Evolutionary conservation across 2,113 vertebrate genomes (phyloP).

Genomic region (Chaetodon auriga): DNA sequence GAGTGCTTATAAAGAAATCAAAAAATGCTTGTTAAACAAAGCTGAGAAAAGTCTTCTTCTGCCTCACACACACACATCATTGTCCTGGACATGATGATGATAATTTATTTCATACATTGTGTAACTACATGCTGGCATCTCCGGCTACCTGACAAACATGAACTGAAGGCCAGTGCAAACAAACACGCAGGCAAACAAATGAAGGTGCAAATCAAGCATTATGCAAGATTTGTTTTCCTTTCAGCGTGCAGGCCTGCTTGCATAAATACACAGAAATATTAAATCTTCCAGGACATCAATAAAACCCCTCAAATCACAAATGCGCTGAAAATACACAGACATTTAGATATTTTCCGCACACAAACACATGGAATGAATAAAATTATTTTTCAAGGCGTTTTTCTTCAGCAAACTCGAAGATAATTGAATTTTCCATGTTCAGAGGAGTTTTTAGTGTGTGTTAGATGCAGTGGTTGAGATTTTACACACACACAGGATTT

Average conservation of each 20-base stretch:
- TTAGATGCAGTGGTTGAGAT: neutral
- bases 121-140: slow-evolving; percentile 36
- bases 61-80: neutral
- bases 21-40: neutral
- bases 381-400: neutral
- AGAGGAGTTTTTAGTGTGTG: neutral
- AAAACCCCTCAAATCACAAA: slow-evolving; percentile 35
- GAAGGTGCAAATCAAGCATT: slow-evolving; percentile 39
- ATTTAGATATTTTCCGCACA: slow-evolving; percentile 19
- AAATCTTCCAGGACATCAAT: slow-evolving; percentile 41
- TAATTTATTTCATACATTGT: slow-evolving; percentile 29
- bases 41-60: neutral
- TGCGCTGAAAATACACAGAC: slow-evolving; percentile 21
- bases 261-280: slow-evolving; percentile 39
- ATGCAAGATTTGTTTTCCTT: slow-evolving; percentile 36
- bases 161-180: slow-evolving; percentile 42
- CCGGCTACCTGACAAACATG: slow-evolving; percentile 40
- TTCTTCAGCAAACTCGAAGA: neutral
- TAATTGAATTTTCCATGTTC: slow-evolving; percentile 2
- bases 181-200: slow-evolving; percentile 43
- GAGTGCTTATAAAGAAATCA: neutral
- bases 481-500: slow-evolving; percentile 12
- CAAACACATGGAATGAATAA: slow-evolving; percentile 9
- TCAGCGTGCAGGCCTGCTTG: slow-evolving; percentile 1
- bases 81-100: slow-evolving; percentile 20